phyloP scores from a whole-genome alignment of 2,113 vertebrate genomes.

The Silurus glanis region DNA sequence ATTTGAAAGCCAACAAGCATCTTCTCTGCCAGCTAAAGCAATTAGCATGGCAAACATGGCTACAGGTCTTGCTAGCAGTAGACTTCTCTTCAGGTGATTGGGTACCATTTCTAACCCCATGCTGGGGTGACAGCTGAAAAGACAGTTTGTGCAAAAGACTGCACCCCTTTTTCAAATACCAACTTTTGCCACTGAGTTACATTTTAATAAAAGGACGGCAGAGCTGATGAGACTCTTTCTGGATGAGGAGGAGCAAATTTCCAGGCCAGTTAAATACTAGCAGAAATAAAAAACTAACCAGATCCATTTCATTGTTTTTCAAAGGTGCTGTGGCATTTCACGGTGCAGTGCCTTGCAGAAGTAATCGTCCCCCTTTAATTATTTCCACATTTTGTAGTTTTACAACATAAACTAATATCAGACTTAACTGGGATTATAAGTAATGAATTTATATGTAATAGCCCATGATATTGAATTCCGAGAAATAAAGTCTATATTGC shows the following conservation, averaged over 20 bases:
- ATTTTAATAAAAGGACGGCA: background rate
- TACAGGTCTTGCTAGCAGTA: conserved; percentile 57
- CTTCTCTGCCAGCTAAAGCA: conserved; percentile 68
- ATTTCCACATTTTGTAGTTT: background rate
- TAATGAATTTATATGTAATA: background rate
- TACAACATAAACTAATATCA: background rate
- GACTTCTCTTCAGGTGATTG: conserved; percentile 58
- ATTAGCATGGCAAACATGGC: conserved; percentile 67
- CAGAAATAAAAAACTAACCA: background rate
- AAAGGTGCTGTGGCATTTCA: background rate
- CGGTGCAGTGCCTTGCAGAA: background rate
- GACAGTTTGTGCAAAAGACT: background rate
- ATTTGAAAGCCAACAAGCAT: conserved; percentile 68
- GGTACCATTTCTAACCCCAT: conserved; percentile 31
- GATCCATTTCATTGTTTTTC: background rate
- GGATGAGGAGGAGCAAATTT: background rate
- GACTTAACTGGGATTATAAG: background rate
- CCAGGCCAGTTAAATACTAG: background rate
- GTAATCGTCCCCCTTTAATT: background rate
- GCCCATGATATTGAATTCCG: background rate
- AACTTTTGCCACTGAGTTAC: background rate
- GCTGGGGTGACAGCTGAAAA: background rate
- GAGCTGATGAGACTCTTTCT: background rate
- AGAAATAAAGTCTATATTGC: background rate
- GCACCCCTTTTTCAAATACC: background rate